These are phyloP conservation scores for Steatornis caripensis DNA, from an alignment of 2,113 vertebrate genomes.

Conservation along the genomic window DNA sequence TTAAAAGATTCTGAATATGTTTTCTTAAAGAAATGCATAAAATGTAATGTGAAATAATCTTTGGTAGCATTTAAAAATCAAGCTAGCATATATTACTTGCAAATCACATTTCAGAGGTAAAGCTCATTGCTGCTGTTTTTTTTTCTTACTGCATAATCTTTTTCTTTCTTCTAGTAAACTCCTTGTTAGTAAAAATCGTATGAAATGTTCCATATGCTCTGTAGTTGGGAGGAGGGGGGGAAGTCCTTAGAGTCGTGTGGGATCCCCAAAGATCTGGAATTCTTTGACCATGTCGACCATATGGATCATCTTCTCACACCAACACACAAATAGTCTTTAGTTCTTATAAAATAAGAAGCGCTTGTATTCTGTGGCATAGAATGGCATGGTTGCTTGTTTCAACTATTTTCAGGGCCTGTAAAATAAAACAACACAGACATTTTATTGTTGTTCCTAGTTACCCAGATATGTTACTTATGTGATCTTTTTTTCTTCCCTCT, in stretches of 20 bases:
- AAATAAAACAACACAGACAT: not conserved
- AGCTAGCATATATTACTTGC: not conserved
- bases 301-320: constrained; percentile 65
- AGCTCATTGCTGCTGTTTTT: not conserved
- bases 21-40: not conserved
- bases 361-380: not conserved
- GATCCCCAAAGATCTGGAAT: constrained; percentile 42
- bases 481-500: not conserved
- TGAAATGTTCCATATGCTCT: not conserved
- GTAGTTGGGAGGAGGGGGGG: not conserved
- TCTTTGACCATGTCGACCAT: not conserved
- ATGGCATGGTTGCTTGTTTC: not conserved
- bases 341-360: not conserved
- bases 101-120: not conserved
- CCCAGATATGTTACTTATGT: not conserved
- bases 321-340: not conserved
- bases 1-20: not conserved
- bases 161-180: not conserved
- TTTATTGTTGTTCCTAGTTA: not conserved
- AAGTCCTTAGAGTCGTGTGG: not conserved
- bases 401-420: constrained; percentile 59
- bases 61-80: not conserved
- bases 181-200: not conserved
- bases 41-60: not conserved
- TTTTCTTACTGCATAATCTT: not conserved